Conservation (phyloP, 2,113 vertebrate genomes). For the Ahaetulla prasina region DNA sequence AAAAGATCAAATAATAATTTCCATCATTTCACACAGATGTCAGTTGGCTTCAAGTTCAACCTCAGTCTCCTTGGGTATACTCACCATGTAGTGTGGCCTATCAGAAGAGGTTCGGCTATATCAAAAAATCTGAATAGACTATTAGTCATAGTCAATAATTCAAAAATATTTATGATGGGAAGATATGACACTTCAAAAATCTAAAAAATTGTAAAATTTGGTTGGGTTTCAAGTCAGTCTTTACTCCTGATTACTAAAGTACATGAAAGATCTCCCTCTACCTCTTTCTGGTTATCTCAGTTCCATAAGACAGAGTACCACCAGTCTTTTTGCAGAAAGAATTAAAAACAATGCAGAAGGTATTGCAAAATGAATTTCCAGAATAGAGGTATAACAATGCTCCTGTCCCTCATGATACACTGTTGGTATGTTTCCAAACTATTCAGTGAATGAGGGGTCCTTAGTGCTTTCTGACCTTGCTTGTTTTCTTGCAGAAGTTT, state of each 20-base stretch:
- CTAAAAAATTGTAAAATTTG: neutral
- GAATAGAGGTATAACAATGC: neutral
- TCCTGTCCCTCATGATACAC: neutral
- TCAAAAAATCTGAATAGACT: neutral
- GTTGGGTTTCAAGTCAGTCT: neutral
- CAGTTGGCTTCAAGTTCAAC: neutral
- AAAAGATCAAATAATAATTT: neutral
- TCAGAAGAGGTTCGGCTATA: neutral
- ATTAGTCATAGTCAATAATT: neutral
- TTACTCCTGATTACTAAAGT: neutral
- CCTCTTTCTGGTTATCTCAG: neutral
- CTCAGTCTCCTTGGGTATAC: neutral
- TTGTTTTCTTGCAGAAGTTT: no score
- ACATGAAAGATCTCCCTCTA: neutral
- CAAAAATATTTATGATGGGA: neutral
- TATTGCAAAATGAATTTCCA: neutral
- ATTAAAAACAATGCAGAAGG: neutral
- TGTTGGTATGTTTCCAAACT: neutral
- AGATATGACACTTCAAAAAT: neutral
- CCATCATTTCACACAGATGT: neutral
- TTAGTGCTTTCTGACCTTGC: no score
- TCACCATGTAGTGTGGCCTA: neutral
- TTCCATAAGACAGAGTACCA: neutral
- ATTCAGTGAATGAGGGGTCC: no score
- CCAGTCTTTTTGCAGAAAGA: neutral